These are phyloP conservation scores for Colossoma macropomum DNA, from an alignment of 2,113 vertebrate species.

Conservation along the genomic window DNA sequence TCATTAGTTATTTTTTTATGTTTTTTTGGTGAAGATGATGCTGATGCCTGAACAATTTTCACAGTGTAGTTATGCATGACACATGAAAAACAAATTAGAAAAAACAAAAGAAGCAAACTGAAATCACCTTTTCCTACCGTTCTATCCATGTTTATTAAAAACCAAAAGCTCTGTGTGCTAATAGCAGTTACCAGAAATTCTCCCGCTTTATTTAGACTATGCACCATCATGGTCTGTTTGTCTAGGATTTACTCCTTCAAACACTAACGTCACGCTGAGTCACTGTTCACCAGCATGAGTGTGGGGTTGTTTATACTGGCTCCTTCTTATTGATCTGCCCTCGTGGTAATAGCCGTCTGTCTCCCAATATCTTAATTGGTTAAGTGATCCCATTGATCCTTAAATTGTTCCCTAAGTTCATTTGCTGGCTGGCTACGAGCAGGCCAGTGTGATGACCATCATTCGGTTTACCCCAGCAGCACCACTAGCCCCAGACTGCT, in stretches of 20 bases:
- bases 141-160: not conserved
- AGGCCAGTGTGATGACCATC: conserved; percentile 61
- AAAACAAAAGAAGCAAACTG: not conserved
- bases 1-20: no score
- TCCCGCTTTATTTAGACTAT: conserved; percentile 61
- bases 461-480: conserved; percentile 58
- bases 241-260: not conserved
- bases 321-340: conserved; percentile 77
- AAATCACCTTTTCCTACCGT: not conserved
- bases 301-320: conserved; percentile 57
- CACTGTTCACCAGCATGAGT: conserved; percentile 41
- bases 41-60: no score
- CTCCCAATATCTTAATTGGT: conserved; percentile 80
- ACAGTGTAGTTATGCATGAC: not conserved
- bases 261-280: conserved; percentile 56
- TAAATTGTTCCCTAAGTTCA: conserved; percentile 76
- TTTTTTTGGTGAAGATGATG: no score
- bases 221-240: conserved; percentile 38
- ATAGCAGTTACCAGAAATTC: not conserved
- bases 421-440: conserved; percentile 65
- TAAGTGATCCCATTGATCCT: conserved; percentile 81
- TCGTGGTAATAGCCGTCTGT: conserved; percentile 78
- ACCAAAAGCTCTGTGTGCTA: not conserved
- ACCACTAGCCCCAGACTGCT: conserved; percentile 54
- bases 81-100: not conserved